Evolutionary conservation across 2,113 vertebrate species (phyloP).

Genomic region (Mobula hypostoma): DNA sequence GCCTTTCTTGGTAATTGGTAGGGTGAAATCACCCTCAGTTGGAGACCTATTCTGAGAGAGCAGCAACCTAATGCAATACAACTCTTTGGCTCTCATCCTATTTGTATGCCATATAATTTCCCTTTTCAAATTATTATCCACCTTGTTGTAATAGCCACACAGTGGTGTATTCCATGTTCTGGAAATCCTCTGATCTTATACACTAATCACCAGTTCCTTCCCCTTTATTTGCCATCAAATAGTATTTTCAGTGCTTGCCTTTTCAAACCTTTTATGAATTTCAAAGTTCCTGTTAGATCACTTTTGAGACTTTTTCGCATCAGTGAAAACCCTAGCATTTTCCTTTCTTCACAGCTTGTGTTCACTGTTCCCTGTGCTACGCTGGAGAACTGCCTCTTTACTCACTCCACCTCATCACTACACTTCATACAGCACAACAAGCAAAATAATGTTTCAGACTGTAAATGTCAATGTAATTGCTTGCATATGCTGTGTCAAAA

Average conservation of each 20-base stretch:
- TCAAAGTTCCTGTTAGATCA: background rate
- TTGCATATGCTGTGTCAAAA: background rate
- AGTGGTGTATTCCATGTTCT: background rate
- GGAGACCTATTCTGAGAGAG: too few species aligned
- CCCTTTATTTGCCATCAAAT: background rate
- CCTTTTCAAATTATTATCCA: background rate
- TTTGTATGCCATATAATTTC: background rate
- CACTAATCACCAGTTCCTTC: background rate
- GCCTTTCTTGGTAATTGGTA: background rate
- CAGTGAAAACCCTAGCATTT: background rate
- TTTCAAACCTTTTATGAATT: background rate
- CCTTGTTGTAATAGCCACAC: background rate
- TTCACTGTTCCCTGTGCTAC: background rate
- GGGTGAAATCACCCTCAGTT: background rate
- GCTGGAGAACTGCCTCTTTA: background rate
- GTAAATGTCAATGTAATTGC: background rate
- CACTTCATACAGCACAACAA: background rate
- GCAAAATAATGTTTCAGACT: background rate
- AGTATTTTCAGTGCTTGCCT: background rate
- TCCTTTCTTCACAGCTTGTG: background rate
- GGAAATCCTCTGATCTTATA: background rate
- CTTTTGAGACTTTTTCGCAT: background rate
- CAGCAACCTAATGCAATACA: background rate
- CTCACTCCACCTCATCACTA: background rate
- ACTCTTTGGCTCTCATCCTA: background rate